phyloP scores from a whole-genome alignment of 30 jellyfish, hydroid and myxozoan species.

The Chrysaora quinquecirrha region DNA sequence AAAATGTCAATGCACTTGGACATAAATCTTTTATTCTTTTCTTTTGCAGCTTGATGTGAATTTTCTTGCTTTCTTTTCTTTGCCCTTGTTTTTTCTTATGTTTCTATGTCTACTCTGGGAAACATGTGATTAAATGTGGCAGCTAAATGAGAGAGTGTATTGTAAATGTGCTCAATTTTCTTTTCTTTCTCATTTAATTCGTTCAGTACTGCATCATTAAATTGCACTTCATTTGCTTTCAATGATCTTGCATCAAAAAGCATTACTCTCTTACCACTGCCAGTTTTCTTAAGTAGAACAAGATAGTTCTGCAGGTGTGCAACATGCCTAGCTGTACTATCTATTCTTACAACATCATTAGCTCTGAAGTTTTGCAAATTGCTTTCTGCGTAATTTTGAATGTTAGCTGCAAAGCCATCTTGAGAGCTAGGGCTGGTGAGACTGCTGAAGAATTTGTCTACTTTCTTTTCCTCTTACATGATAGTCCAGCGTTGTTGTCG shows the following conservation, averaged over 20 bases:
- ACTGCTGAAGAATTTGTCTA: background rate
- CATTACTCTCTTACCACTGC: background rate
- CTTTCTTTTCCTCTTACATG: background rate
- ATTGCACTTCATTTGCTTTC: constrained; percentile 17
- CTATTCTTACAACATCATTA: background rate
- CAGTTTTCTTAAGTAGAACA: background rate
- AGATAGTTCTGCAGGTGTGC: background rate
- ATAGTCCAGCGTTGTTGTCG: background rate
- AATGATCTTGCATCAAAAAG: constrained; percentile 4
- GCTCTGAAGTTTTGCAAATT: background rate
- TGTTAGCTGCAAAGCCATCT: background rate
- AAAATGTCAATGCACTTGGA: background rate
- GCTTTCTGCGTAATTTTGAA: background rate
- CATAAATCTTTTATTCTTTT: background rate
- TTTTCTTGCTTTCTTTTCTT: background rate
- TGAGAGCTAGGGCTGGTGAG: background rate
- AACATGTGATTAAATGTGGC: background rate
- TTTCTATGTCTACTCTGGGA: constrained; percentile 17
- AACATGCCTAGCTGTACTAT: background rate
- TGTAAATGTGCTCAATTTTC: background rate
- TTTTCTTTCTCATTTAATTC: constrained; percentile 1
- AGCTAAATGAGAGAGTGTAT: background rate
- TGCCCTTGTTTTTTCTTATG: constrained; percentile 1
- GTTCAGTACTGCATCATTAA: constrained; percentile 18
- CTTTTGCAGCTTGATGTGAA: background rate